Conservation (phyloP, 2,113 vertebrate species). For the human (Homo sapiens) region GRCh38 chr7:25959501-25960000, state of each 20-base stretch:
- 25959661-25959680: constrained; percentile 29
- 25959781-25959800: neutral
- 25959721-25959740: neutral
- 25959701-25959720: neutral
- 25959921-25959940: neutral
- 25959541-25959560: constrained; percentile 45
- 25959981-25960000: neutral
- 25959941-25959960: neutral
- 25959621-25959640: constrained; percentile 31
- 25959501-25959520: constrained; percentile 45
- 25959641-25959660: neutral
- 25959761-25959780: neutral
- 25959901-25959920: neutral
- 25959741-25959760: neutral
- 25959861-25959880: neutral
- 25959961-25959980: neutral
- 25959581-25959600: neutral
- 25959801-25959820: neutral
- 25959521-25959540: constrained; percentile 54
- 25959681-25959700: neutral
- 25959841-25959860: neutral
- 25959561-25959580: constrained; percentile 50
- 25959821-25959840: neutral
- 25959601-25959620: constrained; percentile 33
- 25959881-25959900: neutral